phyloP scores from a whole-genome alignment of 2,113 vertebrate species.

The Pelvicachromis taeniatus region DNA sequence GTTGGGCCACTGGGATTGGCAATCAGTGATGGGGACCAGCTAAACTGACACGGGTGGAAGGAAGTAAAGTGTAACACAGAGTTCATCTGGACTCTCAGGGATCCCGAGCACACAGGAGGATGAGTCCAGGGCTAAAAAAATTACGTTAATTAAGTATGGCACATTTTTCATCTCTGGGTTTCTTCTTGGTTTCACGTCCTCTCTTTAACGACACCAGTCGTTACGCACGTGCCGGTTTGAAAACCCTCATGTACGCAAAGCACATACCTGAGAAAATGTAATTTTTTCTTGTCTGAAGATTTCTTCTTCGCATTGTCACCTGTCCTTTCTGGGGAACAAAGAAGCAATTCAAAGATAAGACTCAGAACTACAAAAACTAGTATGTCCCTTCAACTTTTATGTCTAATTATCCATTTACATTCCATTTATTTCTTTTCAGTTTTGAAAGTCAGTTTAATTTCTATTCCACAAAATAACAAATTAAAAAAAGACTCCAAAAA shows the following conservation, averaged over 20 bases:
- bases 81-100: conserved; percentile 14
- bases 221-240: not conserved
- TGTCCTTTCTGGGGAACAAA: not conserved
- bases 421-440: not conserved
- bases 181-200: not conserved
- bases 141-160: not conserved
- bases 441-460: not conserved
- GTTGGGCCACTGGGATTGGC: conserved; percentile 25
- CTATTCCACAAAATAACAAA: not conserved
- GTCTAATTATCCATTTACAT: not conserved
- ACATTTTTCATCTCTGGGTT: not conserved
- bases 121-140: not conserved
- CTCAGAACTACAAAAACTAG: not conserved
- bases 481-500: not conserved
- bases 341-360: not conserved
- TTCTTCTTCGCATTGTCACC: not conserved
- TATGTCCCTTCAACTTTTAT: not conserved
- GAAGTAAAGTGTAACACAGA: conserved; percentile 4
- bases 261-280: not conserved
- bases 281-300: not conserved
- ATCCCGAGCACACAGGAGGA: not conserved
- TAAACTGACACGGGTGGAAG: not conserved
- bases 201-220: not conserved
- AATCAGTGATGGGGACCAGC: conserved; percentile 27
- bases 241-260: not conserved